Evolutionary conservation across 2,888 invertebrate species (phyloP), one percentile per base, ranked within the genome.

Genomic region (Tineola bisselliella): DNA sequence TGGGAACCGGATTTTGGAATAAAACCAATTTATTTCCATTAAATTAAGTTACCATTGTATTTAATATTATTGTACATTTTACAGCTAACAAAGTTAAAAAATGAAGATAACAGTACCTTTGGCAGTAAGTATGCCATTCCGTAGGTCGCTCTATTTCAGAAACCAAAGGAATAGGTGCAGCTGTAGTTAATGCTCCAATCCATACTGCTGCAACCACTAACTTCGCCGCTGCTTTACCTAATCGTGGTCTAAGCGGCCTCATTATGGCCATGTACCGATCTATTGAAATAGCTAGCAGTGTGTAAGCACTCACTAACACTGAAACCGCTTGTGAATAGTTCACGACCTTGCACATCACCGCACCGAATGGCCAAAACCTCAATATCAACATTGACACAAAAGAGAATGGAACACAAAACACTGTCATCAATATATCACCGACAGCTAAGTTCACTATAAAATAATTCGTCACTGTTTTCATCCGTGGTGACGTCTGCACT

Each of bases 391-490:
- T 91, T 11, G 95, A 91, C 25, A 96, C 90, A 70, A 95, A 96
- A 1, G 95, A 93, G 72, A 96, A 96, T 1, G 97, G 97, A 64
- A 97, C 93, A 79, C 97, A 97, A 70, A 97, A 93, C 19, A 95
- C 72, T 0, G 96, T 94, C 92, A 97, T 96, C 62, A 97, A 81
- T 63, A 97, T 92, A 75, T 97, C 97, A 44, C 97, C 95, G 44
- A 96, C 88, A 0, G 97, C 96, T 65, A 97, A 84, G 77, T 94
- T 95, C 72, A 94, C 93, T 71, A 97, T 95, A 77, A 97, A 96
- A 78, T 91, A 95, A 78, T 97, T 97, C 48, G 97, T 97, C 2
- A 97, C 95, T 0, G 96, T 96, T 69, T 94, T 90, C 96, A 97
- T 96, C 44, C 94, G 89, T 0, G 94, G 93, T 12, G 93, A 93